These are phyloP conservation scores for Triplophysa siluroides DNA, from an alignment of 2,113 vertebrate genomes.

Conservation along the genomic window DNA sequence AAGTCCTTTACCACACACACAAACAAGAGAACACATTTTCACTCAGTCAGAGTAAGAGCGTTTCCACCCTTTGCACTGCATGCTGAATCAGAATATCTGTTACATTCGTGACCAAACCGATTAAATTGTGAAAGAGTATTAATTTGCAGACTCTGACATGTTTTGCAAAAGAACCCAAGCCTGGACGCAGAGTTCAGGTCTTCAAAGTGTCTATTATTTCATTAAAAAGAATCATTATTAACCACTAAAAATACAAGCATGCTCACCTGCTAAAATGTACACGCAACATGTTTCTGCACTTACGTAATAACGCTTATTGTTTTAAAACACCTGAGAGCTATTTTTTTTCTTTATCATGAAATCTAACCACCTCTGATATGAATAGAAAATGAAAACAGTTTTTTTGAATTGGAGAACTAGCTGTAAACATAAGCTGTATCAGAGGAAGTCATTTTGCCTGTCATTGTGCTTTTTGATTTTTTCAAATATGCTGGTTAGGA, in stretches of 20 bases:
- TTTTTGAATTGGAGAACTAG: slow-evolving; percentile 7
- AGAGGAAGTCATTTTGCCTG: slow-evolving; percentile 4
- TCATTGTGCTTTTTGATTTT: slow-evolving; percentile 40
- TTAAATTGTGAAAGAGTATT: background rate
- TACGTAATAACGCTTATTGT: background rate
- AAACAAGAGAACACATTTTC: background rate
- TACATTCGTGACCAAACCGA: slow-evolving; percentile 10
- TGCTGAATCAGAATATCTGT: slow-evolving; percentile 3
- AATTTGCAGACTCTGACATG: background rate
- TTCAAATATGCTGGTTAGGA: slow-evolving; percentile 32
- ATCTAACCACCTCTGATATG: background rate
- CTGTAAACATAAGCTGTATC: slow-evolving; percentile 27
- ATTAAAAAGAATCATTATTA: background rate
- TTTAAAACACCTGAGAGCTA: background rate
- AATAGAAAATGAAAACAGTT: slow-evolving; percentile 17
- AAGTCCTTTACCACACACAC: slow-evolving; percentile 29
- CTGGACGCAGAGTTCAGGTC: background rate
- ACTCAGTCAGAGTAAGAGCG: background rate
- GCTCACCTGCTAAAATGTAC: background rate
- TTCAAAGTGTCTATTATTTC: background rate
- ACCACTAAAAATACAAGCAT: background rate
- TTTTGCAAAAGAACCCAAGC: background rate
- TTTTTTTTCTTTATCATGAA: background rate
- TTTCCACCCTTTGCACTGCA: background rate
- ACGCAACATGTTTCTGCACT: too few species aligned